Evolutionary conservation across 2,113 vertebrate species (phyloP).

Genomic region (Pomatostomus ruficeps): DNA sequence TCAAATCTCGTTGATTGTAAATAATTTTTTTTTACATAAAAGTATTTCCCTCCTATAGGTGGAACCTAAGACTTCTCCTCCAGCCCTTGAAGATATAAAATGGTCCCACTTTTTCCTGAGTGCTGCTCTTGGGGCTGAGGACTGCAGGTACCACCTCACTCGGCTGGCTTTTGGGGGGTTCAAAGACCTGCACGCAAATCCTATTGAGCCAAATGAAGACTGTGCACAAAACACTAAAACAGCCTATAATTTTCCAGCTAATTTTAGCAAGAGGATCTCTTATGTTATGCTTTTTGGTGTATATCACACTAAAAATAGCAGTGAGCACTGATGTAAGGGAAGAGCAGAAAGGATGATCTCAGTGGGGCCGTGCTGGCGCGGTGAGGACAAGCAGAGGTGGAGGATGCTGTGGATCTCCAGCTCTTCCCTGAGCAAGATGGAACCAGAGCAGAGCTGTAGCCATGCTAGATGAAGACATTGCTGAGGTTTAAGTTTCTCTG

Average conservation of each 20-base stretch:
- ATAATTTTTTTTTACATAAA: neutral
- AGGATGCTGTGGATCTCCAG: neutral
- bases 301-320: neutral
- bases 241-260: constrained; percentile 20
- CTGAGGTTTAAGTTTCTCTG: neutral
- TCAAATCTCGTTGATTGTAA: neutral
- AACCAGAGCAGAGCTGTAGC: neutral
- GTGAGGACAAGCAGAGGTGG: neutral
- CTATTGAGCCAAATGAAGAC: neutral
- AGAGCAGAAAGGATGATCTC: neutral
- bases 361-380: neutral
- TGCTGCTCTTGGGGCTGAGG: neutral
- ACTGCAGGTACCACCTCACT: neutral
- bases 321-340: neutral
- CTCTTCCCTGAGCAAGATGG: neutral
- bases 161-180: neutral
- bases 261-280: neutral
- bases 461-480: neutral
- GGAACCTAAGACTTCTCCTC: neutral
- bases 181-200: neutral
- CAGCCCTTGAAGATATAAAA: neutral
- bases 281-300: constrained; percentile 10
- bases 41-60: neutral
- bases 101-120: neutral
- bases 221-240: neutral